phyloP scores from a whole-genome alignment of 2,113 vertebrate genomes.

The Elephantulus edwardii region DNA sequence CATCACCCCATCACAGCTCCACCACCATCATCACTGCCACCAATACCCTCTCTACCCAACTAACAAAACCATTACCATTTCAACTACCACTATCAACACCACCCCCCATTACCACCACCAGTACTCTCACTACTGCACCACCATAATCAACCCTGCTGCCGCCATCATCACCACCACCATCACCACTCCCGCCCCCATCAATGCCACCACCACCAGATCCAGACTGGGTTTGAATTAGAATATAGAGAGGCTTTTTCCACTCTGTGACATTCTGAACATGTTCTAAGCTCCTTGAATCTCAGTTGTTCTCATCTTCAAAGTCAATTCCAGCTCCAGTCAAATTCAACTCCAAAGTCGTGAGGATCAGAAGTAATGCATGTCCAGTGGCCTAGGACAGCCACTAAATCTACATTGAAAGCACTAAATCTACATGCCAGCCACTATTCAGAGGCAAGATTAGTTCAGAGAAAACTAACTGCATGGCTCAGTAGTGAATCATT shows the following conservation, averaged over 20 bases:
- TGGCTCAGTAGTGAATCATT: neutral
- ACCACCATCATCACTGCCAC: neutral
- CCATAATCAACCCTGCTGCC: neutral
- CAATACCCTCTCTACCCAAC: neutral
- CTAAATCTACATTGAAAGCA: too few relatives aligned
- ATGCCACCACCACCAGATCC: neutral
- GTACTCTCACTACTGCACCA: too few relatives aligned
- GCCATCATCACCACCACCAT: neutral
- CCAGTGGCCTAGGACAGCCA: neutral
- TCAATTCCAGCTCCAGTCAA: neutral
- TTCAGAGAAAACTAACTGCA: neutral
- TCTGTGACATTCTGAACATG: neutral
- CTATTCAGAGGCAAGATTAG: neutral
- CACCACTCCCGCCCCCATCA: too few relatives aligned
- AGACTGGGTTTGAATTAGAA: neutral
- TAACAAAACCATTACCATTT: too few relatives aligned
- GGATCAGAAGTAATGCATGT: neutral
- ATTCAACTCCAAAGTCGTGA: neutral
- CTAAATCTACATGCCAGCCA: fast-evolving
- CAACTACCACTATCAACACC: neutral
- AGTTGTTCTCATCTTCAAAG: neutral
- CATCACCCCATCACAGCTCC: too few relatives aligned
- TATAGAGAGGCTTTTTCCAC: neutral
- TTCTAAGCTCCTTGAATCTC: neutral
- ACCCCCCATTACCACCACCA: neutral